Evolutionary conservation across 2,797 vertebrate species (phyloP), one percentile per base, ranked within the genome.

Genomic region (Acanthurus lineatus): DNA sequence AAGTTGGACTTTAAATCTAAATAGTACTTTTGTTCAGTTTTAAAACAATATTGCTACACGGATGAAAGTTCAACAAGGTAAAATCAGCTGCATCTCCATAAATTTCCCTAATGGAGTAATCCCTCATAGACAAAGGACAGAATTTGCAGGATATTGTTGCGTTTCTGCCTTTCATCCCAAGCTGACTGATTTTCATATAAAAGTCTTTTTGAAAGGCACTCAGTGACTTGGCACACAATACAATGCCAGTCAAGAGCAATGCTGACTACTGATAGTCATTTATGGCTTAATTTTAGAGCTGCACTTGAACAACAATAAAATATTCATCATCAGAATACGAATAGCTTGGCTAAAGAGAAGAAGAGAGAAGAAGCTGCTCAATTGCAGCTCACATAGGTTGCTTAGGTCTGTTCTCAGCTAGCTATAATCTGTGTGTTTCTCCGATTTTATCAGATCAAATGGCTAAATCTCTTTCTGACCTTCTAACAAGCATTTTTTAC

Each of bases 81-180:
- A 92, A 91, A 93, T 88, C 67, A 14, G 58, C 66, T 69, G 69
- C 79, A 95, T 96, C 95, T 95, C 88, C 94, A 95, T 95, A 95
- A 94, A 95, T 95, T 95, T 95, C 90, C 94, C 89, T 95, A 96
- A 96, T 95, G 94, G 90, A 94, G 88, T 92, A 92, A 94, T 94
- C 90, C 90, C 85, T 86, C 63, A 87, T 84, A 89, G 87, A 93
- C 92, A 94, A 94, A 92, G 88, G 90, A 92, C 78, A 83, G 81
- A 86, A 91, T 94, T 90, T 92, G 88, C 83, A 86, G 87, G 86
- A 91, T 92, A 91, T 91, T 94, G 92, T 92, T 93, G 88, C 61
- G 60, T 90, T 85, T 77, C 87, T 86, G 86, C 89, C 93, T 95
- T 95, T 95, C 93, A 95, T 95, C 94, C 91, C 71, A 73, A 79